Evolutionary conservation across 2,888 invertebrate species (phyloP), one percentile per base, ranked within the genome.

Genomic region (Drosophila fungiperda): DNA sequence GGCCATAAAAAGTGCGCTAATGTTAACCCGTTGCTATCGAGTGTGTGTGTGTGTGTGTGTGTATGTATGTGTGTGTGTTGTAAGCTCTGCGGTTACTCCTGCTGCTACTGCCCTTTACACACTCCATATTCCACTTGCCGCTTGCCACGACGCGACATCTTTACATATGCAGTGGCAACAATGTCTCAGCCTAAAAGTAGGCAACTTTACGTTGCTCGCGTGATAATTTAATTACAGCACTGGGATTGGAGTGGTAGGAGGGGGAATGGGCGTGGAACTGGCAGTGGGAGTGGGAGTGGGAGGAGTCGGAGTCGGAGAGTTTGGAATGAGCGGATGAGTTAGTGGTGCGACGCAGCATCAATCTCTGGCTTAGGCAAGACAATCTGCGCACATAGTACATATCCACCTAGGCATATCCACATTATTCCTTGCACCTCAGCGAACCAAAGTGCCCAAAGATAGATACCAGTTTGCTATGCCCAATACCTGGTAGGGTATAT

Each of bases 1-100:
- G 81, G 75, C 78, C 85, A 87, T 86, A 87, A 86, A 80, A 85
- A 86, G 78, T 82, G 85, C 83, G 87, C 85, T 87, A 87, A 87
- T 87, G 86, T 85, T 82, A 84, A 84, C 84, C 82, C 86, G 74
- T 85, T 87, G 79, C 78, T 71, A 76, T 73, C 67, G 26, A 45
- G 35, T 38, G 20, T 67, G 40, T 57, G 49, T 49, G 49, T 29
- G 49, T 49, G 26, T 48, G 26, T 23, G 23, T 23, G 26, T 23
- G 23, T 23, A 1, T 45, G 20, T 23, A 15, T 45, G 35, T 32
- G 17, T 53, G 35, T 53, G 23, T 73, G 54, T 48, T 45, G 53
- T 38, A 49, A 50, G 26, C 42, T 35, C 42, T 42, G 23, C 29
- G 29, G 29, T 29, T 29, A 29, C 29, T 29, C 6, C 29, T 29